phyloP scores from a whole-genome alignment of 2,113 vertebrate species.

The Albula goreensis region DNA sequence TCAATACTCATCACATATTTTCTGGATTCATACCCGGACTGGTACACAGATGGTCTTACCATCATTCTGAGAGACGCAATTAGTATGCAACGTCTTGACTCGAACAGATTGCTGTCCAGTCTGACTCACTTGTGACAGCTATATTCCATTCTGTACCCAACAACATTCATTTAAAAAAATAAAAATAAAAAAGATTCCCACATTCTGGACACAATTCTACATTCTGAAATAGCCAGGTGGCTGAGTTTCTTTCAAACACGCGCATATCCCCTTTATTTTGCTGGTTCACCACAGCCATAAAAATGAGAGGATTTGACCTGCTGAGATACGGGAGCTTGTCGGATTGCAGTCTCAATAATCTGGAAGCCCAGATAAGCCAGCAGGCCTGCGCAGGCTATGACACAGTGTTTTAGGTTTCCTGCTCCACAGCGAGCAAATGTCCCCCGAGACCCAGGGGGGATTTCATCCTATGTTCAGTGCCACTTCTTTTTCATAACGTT shows the following conservation, averaged over 20 bases:
- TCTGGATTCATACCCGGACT: neutral
- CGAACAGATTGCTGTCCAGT: neutral
- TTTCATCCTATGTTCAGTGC: neutral
- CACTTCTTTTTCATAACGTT: neutral
- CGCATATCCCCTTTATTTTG: neutral
- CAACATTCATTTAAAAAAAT: no score
- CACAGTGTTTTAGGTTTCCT: neutral
- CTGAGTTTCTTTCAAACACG: neutral
- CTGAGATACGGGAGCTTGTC: neutral
- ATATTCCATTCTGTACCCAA: no score
- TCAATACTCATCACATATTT: neutral
- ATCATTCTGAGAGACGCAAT: no score
- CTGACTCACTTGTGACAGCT: neutral
- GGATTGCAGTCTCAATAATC: neutral
- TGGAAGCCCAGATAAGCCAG: neutral
- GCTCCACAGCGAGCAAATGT: neutral
- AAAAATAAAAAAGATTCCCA: no score
- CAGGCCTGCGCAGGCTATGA: neutral
- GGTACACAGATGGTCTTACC: neutral
- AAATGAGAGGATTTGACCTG: neutral
- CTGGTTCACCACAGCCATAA: neutral
- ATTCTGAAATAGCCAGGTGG: no score
- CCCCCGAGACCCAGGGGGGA: neutral
- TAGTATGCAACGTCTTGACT: no score
- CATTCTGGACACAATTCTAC: no score